A percentile compares a stretch with the other conserved stretches of the same genome.
These are phyloP conservation scores for Leptestheria dahalacensis DNA, from an alignment of 1,140 invertebrate genomes.

Conservation along the genomic window DNA sequence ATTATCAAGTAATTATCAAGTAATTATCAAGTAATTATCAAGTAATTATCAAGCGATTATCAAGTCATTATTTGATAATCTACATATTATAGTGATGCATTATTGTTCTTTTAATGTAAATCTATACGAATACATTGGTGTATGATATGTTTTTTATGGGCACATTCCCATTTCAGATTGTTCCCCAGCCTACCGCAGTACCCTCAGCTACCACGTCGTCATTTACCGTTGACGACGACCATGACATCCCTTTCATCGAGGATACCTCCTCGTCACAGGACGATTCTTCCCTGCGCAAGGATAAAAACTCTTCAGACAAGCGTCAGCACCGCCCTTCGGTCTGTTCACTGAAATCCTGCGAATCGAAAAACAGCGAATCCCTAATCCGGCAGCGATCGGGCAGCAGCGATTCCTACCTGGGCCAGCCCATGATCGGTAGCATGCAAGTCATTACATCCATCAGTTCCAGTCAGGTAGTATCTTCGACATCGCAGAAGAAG, in stretches of 20 bases:
- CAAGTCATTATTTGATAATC: no score
- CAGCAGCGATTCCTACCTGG: constrained; percentile 30
- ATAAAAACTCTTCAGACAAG: not conserved
- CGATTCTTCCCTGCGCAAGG: not conserved
- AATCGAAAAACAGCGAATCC: constrained; percentile 22
- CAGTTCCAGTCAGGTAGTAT: constrained; percentile 19
- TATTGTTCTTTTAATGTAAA: no score
- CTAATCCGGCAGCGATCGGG: constrained; percentile 27
- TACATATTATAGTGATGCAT: no score
- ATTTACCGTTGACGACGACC: constrained; percentile 38
- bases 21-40: no score
- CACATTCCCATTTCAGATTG: no score
- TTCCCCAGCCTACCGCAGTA: no score
- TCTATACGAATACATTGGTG: no score
- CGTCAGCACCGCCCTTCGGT: constrained; percentile 13
- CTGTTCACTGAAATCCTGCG: constrained; percentile 28
- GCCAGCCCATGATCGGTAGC: constrained; percentile 32
- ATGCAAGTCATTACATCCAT: constrained; percentile 25
- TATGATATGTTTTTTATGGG: no score
- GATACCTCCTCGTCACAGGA: constrained; percentile 26
- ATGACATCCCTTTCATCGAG: constrained; percentile 55
- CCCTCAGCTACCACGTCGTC: constrained; percentile 26
- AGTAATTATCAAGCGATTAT: no score
- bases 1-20: no score
- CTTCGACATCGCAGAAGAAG: constrained; percentile 17